Base-by-base conservation (phyloP, 1,140 invertebrate genomes). In the Dendrolimus kikuchii region DNA sequence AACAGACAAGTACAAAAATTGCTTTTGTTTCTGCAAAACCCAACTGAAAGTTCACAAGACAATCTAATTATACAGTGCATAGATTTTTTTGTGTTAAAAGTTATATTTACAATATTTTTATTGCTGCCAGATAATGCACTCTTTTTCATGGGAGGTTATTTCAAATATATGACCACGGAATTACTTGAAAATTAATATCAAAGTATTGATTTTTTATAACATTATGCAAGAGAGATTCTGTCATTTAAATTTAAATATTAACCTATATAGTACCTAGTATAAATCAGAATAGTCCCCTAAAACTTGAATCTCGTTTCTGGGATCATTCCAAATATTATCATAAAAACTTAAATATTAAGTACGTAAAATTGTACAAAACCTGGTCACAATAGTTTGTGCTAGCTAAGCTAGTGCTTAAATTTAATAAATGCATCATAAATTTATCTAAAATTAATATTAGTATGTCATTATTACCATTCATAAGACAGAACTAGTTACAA, bases 1-100 rank as follows among this genome's bases (percentile, higher is more conserved):
- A 10, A 10, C 2, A 43, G 5, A 47, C 10, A 9, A 23, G 6
- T 5, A 9, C 49, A 55, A 43, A 56, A 55, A 50, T 43, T 49
- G 41, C 23, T 23, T 23, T 23, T 51, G 69, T 84, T 86, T 81
- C 75, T 65, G 53, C 82, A 77, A 65, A 86, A 86, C 82, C 82
- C 82, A 86, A 86, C 82, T 82, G 82, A 86, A 86, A 86, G 81
- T 86, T 80, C 81, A 60, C 56, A 62, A 68, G 62, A 66, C 46
- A 59, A 57, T 58, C 57, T 70, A 67, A 77, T 62, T 57, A 62
- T 68, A 71, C 69, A 68, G 59, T 53, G 63, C 64, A 61, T 64
- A 59, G 62, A 51, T n/a, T 23, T 23, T 23, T 23, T 23, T 23
- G 23, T 23, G 47, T 53, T 52, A 63, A 56, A 57, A 65, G 52